A percentile compares a stretch with the other conserved stretches of the same genome.
Conservation (phyloP, 2,797 vertebrate genomes). For the Siniperca undulata region DNA sequence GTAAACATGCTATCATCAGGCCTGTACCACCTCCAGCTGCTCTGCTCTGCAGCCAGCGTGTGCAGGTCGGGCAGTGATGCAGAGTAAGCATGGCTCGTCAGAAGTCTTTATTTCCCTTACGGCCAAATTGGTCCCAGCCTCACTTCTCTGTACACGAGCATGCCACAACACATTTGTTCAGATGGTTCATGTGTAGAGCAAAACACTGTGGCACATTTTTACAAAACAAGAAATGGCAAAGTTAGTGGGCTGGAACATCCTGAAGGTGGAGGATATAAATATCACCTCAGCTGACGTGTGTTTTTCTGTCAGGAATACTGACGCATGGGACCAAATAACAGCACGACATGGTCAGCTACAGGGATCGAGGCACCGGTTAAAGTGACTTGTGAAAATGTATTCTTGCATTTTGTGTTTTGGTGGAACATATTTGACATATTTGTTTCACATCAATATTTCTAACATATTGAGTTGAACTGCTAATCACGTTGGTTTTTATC, state of each 20-base stretch:
- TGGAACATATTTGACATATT: constrained; percentile 16
- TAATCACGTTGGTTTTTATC: constrained; percentile 14
- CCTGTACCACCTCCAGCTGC: constrained; percentile 61
- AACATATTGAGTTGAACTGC: constrained; percentile 19
- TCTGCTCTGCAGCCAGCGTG: constrained; percentile 37
- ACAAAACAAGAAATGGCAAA: constrained; percentile 46
- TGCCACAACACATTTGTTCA: constrained; percentile 62
- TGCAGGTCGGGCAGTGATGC: constrained; percentile 42
- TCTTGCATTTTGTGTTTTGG: constrained; percentile 13
- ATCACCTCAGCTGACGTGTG: constrained; percentile 54
- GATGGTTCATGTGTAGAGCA: constrained; percentile 49
- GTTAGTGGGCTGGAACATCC: constrained; percentile 53
- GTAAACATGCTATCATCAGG: constrained; percentile 56
- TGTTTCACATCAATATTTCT: constrained; percentile 21
- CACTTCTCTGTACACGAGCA: constrained; percentile 53
- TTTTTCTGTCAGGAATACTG: constrained; percentile 56
- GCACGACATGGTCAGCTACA: constrained; percentile 37
- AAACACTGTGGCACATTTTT: constrained; percentile 69
- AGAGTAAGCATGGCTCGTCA: constrained; percentile 52
- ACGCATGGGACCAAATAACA: constrained; percentile 66
- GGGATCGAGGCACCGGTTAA: constrained; percentile 33
- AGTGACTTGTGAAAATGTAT: constrained; percentile 28
- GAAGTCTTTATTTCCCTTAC: constrained; percentile 58
- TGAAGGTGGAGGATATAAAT: constrained; percentile 53
- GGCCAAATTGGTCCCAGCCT: constrained; percentile 54